phyloP scores from a whole-genome alignment of 2,888 invertebrate genomes.

The Ophraella communa region DNA sequence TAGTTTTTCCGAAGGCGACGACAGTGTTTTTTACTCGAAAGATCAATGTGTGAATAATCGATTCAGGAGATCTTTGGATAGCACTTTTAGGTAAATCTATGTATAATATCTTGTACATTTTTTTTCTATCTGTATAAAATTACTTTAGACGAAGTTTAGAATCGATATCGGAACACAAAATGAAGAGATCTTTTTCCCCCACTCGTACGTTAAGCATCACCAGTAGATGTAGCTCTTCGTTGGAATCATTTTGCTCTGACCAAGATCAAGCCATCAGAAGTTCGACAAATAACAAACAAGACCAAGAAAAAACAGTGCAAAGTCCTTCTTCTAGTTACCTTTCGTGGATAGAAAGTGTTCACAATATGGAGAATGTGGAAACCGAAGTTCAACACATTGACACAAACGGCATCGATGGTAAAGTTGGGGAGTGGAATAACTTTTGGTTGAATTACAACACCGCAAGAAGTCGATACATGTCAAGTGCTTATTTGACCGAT shows the following conservation, averaged over 20 bases:
- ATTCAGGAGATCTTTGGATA: slow-evolving; percentile 41
- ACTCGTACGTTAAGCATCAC: slow-evolving; percentile 45
- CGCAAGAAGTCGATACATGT: slow-evolving; percentile 55
- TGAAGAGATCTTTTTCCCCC: slow-evolving; percentile 53
- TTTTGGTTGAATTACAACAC: slow-evolving; percentile 60
- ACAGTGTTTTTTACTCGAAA: slow-evolving; percentile 19
- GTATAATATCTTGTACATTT: neutral
- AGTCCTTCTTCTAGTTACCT: slow-evolving; percentile 57
- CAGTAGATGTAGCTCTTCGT: slow-evolving; percentile 46
- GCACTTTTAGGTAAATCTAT: slow-evolving; percentile 35
- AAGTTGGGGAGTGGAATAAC: slow-evolving; percentile 60
- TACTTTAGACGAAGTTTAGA: slow-evolving; percentile 54
- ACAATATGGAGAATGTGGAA: slow-evolving; percentile 26
- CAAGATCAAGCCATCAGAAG: slow-evolving; percentile 41
- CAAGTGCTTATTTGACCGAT: slow-evolving; percentile 50
- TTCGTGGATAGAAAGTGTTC: slow-evolving; percentile 59
- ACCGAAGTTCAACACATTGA: slow-evolving; percentile 29
- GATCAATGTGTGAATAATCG: slow-evolving; percentile 28
- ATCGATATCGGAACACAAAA: slow-evolving; percentile 58
- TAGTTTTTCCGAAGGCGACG: slow-evolving; percentile 23
- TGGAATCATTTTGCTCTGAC: slow-evolving; percentile 48
- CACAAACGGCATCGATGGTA: slow-evolving; percentile 49
- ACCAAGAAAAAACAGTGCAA: slow-evolving; percentile 48
- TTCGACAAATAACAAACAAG: slow-evolving; percentile 41
- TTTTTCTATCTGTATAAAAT: slow-evolving; percentile 18